Percentiles rank a stretch among this genome's conserved stretches.
phyloP scores from a whole-genome alignment of 2,113 vertebrate species.

The Mola mola region DNA sequence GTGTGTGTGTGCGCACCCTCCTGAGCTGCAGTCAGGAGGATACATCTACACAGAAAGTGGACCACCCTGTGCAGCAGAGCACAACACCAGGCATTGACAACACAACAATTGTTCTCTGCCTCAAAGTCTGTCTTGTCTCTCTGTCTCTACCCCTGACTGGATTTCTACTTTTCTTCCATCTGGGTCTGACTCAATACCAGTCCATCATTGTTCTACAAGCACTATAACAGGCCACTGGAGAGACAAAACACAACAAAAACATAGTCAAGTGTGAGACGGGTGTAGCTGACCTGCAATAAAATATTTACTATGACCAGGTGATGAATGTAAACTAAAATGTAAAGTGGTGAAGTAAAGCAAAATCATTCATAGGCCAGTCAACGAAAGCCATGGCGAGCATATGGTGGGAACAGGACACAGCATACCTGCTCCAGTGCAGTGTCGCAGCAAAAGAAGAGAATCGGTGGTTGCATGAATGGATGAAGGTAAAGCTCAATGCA shows the following conservation, averaged over 20 bases:
- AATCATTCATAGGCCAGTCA: constrained; percentile 69
- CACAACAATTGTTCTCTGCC: constrained; percentile 50
- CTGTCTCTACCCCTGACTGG: constrained; percentile 23
- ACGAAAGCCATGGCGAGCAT: constrained; percentile 76
- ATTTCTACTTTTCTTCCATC: constrained; percentile 19
- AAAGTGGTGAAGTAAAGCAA: constrained; percentile 46
- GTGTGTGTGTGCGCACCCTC: constrained; percentile 36
- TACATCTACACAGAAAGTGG: constrained; percentile 47
- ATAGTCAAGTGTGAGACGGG: constrained; percentile 12
- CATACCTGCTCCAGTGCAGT: constrained; percentile 59
- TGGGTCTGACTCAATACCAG: constrained; percentile 27
- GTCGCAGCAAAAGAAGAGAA: constrained; percentile 54
- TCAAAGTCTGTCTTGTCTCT: constrained; percentile 53
- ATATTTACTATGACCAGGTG: constrained; percentile 23
- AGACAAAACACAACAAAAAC: constrained; percentile 15
- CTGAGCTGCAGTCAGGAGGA: constrained; percentile 51
- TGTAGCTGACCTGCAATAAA: constrained; percentile 20
- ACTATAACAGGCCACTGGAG: constrained; percentile 14
- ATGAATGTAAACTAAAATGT: constrained; percentile 48
- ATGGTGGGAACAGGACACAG: constrained; percentile 52
- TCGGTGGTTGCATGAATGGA: constrained; percentile 59
- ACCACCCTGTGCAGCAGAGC: constrained; percentile 45
- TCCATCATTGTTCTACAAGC: constrained; percentile 34
- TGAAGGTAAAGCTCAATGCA: constrained; percentile 64
- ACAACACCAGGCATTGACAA: constrained; percentile 34